Evolutionary conservation across 2,888 invertebrate genomes (phyloP).

Genomic region (Gortyna flavago): DNA sequence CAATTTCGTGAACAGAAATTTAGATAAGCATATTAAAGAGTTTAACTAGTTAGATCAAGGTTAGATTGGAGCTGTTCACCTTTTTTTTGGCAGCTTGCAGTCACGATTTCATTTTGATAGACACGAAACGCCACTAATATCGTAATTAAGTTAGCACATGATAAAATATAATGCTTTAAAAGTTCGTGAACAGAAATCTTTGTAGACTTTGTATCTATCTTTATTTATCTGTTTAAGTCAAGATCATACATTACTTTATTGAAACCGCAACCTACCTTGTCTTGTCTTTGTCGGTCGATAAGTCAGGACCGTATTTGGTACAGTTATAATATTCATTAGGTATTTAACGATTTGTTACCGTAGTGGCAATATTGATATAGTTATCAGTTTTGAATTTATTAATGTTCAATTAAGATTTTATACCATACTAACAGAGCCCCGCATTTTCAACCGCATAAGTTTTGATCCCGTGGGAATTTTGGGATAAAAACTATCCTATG

Average conservation of each 20-base stretch:
- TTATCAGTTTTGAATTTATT: constrained; percentile 25
- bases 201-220: constrained; percentile 22
- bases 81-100: constrained; percentile 67
- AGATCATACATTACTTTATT: constrained; percentile 57
- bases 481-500: no score
- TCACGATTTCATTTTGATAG: constrained; percentile 72
- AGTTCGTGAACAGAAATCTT: constrained; percentile 38
- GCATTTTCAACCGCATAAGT: no score
- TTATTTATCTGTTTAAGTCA: constrained; percentile 39
- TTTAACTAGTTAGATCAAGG: constrained; percentile 72
- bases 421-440: no score
- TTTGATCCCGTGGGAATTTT: no score
- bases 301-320: constrained; percentile 46
- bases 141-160: constrained; percentile 61
- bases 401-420: constrained; percentile 36
- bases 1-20: constrained; percentile 80
- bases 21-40: constrained; percentile 79
- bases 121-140: constrained; percentile 59
- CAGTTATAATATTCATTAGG: constrained; percentile 27
- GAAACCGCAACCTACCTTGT: constrained; percentile 50
- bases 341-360: constrained; percentile 28
- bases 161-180: constrained; percentile 54
- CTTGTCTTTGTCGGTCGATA: constrained; percentile 52
- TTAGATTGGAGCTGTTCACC: constrained; percentile 70
- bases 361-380: constrained; percentile 28